Conservation (phyloP, 2,113 vertebrate species). For the Cacatua alba region DNA sequence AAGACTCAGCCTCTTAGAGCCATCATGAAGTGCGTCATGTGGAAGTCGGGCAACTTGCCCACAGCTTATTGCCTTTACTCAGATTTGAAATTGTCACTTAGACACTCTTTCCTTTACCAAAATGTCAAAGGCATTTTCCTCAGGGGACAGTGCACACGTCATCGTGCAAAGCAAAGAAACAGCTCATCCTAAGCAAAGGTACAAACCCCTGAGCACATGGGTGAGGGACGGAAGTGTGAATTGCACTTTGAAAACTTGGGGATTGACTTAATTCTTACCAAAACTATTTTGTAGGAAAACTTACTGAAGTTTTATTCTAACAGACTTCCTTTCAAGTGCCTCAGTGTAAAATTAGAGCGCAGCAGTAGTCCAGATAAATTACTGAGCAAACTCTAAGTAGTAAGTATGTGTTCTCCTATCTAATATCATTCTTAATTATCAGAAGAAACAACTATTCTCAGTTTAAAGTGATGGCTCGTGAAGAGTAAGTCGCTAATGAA, state of each 20-base stretch:
- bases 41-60: background rate
- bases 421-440: background rate
- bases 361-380: background rate
- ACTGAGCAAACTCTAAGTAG: background rate
- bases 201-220: background rate
- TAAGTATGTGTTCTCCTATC: background rate
- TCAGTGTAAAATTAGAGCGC: background rate
- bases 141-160: background rate
- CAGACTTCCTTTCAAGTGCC: background rate
- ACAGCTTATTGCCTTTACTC: slow-evolving; percentile 5
- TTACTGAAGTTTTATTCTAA: background rate
- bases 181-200: background rate
- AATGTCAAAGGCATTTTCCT: slow-evolving; percentile 55
- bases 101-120: background rate
- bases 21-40: slow-evolving; percentile 46
- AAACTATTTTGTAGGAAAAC: background rate
- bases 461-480: background rate
- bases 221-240: background rate
- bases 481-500: background rate
- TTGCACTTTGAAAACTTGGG: background rate
- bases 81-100: background rate
- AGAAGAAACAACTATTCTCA: background rate
- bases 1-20: slow-evolving; percentile 18
- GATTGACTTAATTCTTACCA: background rate
- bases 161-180: background rate